These are phyloP conservation scores for Lamellibrachia luymesi DNA, from an alignment of 1,140 invertebrate species.

Conservation along the genomic window DNA sequence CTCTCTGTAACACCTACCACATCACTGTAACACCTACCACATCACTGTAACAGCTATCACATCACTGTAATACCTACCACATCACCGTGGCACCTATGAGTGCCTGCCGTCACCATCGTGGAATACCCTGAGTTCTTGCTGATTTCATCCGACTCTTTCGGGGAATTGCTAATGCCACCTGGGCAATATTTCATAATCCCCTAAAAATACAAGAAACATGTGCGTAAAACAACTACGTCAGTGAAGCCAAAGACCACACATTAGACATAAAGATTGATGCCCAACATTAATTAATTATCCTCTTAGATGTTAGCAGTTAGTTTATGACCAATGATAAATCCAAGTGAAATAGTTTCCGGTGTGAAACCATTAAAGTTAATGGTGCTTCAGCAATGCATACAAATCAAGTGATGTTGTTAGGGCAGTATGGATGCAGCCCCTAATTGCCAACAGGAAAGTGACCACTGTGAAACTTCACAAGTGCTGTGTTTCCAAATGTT, in stretches of 20 bases:
- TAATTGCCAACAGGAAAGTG: not conserved
- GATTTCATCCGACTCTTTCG: not conserved
- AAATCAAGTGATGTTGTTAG: not conserved
- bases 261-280: not conserved
- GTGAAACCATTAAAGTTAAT: conserved; percentile 1
- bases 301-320: not conserved
- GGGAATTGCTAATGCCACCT: not conserved
- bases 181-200: not conserved
- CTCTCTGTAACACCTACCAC: not conserved
- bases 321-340: conserved; percentile 1
- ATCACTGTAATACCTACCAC: not conserved
- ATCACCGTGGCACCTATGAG: not conserved
- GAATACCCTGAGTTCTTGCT: not conserved
- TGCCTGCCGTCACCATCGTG: not conserved
- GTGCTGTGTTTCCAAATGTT: not conserved
- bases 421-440: not conserved
- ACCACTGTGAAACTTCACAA: not conserved
- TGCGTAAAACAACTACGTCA: not conserved
- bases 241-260: not conserved
- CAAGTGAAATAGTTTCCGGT: not conserved
- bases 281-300: not conserved
- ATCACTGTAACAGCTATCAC: too few relatives aligned
- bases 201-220: not conserved
- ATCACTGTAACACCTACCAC: not conserved
- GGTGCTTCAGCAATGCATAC: not conserved